A percentile compares a stretch with the other conserved stretches of the same genome.
phyloP scores from a whole-genome alignment of 2,113 vertebrate genomes.

The Macrotis lagotis region DNA sequence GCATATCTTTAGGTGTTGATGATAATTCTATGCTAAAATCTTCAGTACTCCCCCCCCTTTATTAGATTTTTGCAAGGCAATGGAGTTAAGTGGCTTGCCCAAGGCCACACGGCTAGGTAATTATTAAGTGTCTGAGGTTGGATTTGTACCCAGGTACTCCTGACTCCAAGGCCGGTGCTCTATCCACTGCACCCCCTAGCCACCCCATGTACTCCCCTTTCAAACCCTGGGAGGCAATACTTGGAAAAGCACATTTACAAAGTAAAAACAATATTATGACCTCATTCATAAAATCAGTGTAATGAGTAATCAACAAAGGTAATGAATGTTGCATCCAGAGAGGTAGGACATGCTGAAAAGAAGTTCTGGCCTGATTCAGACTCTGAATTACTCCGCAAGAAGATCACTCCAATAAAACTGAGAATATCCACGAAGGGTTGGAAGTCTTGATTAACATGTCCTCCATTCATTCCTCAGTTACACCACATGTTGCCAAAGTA shows the following conservation, averaged over 20 bases:
- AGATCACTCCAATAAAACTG: not conserved
- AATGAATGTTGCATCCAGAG: not conserved
- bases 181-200: too few relatives aligned
- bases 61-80: too few relatives aligned
- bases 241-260: conserved; percentile 31
- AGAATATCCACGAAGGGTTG: conserved; percentile 24
- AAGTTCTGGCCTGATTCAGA: not conserved
- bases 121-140: too few relatives aligned
- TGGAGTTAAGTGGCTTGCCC: too few relatives aligned
- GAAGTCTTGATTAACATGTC: conserved; percentile 43
- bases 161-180: too few relatives aligned
- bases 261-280: not conserved
- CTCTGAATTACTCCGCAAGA: not conserved
- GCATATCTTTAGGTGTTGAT: not conserved
- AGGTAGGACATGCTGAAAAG: accelerated
- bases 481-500: not conserved
- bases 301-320: not conserved
- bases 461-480: conserved; percentile 5
- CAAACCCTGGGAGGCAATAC: not conserved
- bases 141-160: too few relatives aligned
- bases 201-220: too few relatives aligned
- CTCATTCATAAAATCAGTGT: not conserved
- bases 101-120: too few relatives aligned
- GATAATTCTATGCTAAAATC: not conserved
- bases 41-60: not conserved